Evolutionary conservation across 2,888 invertebrate genomes (phyloP), one percentile per base, ranked within the genome.

Genomic region (Lycocerus yunnanus): DNA sequence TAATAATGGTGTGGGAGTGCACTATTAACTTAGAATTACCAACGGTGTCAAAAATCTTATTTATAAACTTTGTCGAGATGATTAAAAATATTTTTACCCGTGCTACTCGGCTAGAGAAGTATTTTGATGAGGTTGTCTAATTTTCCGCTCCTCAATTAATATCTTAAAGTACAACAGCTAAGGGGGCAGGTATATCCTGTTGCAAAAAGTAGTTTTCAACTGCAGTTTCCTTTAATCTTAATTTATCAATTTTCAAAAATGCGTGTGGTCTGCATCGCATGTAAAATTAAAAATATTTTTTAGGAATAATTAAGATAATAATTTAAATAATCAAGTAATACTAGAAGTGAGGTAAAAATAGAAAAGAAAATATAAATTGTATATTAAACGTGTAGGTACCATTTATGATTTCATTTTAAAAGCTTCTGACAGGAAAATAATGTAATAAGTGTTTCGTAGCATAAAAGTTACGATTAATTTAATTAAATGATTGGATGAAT

Each of bases 61-160:
- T 58, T 43, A 43, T 43, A 43, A 43, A 43, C 43, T 43, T 43
- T 43, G n/a, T n/a, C n/a, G n/a, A 43, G 43, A 43, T 43, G 43
- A 43, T 43, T 43, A 43, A 43, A 43, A 43, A 8, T 43, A 43
- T 43, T 21, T 21, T 67, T 68, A 58, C 21, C 16, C 59, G 68
- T 68, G 68, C 59, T 67, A 68, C 68, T 43, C 68, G 58, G 9
- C n/a, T 20, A 59, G 59, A 59, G 20, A 68, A 15, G 59, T 18
- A 20, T 68, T 68, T 68, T 24, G 68, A 60, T 58, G 60, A 59
- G 68, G 60, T 24, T 68, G 68, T 68, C 68, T 58, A 59, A 68
- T 68, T 18, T 18, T 58, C 15, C 18, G 68, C 59, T 58, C 16
- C 60, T 68, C 59, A 27, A 68, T 68, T 68, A 60, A 68, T 68